Conservation (phyloP, 2,113 vertebrate genomes). For the Hassar affinis region DNA sequence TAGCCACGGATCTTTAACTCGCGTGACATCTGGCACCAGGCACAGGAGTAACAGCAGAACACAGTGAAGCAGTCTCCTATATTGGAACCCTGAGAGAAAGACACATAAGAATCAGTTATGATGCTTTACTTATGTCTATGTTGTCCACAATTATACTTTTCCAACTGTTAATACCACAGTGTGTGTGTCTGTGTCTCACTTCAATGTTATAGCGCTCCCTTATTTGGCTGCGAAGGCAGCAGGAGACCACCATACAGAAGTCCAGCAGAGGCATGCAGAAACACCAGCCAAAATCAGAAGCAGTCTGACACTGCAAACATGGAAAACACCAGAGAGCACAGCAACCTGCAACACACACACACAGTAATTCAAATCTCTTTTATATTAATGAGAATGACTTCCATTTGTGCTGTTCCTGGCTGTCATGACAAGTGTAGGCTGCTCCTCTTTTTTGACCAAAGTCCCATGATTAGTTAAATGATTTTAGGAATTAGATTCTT, state of each 20-base stretch:
- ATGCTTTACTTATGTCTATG: not conserved
- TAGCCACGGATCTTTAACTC: constrained; percentile 65
- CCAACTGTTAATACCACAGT: not conserved
- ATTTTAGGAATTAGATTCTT: not conserved
- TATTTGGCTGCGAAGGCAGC: constrained; percentile 56
- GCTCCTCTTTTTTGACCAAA: not conserved
- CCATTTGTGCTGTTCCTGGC: not conserved
- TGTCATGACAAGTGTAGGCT: not conserved
- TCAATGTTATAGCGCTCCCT: constrained; percentile 63
- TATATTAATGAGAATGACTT: not conserved
- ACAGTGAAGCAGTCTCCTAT: constrained; percentile 65
- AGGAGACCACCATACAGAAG: constrained; percentile 61
- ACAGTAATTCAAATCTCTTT: not conserved
- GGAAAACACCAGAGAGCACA: constrained; percentile 65
- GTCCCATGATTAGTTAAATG: not conserved
- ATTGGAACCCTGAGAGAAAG: constrained; percentile 63
- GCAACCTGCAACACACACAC: constrained; percentile 59
- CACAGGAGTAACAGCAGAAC: constrained; percentile 62
- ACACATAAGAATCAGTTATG: not conserved
- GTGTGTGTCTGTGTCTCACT: constrained; percentile 55
- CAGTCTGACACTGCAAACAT: constrained; percentile 71
- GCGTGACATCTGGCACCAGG: constrained; percentile 76
- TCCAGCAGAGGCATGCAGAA: constrained; percentile 64
- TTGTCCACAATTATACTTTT: not conserved
- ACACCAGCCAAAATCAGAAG: constrained; percentile 63